Base-by-base conservation (phyloP, 2,888 invertebrate species). In the Drosophila gaucha region DNA sequence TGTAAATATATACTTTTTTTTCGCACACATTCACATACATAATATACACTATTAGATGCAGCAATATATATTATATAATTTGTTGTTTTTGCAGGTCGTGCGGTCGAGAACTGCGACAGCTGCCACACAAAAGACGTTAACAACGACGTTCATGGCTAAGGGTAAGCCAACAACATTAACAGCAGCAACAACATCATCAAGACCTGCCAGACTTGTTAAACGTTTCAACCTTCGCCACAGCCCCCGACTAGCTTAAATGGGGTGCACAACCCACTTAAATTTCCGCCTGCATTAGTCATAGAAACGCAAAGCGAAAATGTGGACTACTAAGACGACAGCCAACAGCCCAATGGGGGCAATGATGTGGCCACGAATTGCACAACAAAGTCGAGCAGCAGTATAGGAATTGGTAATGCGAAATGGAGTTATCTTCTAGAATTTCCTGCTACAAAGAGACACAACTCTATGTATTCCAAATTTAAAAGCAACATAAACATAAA, bases 51-150 rank as follows among this genome's bases (percentile, higher is more conserved):
- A 33, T 30, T 28, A 35, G 41, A 41, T 55, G 62, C 43, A 33
- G 56, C 47, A 57, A 49, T 51, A 51, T 51, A 51, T 65, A 75
- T 74, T 68, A 74, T 74, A 72, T 58, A 75, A 74, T 46, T 70
- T 74, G 54, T 71, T 73, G 59, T 44, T 70, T 58, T 68, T 66
- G 63, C 80, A 82, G 82, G 84, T 79, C 79, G 75, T 78, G 63
- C 51, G 75, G 74, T n/a, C 69, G 74, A 74, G 85, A 85, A 78
- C 47, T 68, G 69, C 71, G 78, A 64, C 83, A 83, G 85, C 83
- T 84, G 85, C 58, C 62, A 62, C 64, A 74, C 46, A 66, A 80
- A 70, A 65, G 67, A 66, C 67, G 67, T 74, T 74, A 74, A 74
- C 50, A 57, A 50, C 56, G 39, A 50, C 55, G 51, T 58, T 52